A percentile compares a stretch with the other conserved stretches of the same genome.
phyloP scores from a whole-genome alignment of 2,797 vertebrate species.

The Hippoglossus hippoglossus region DNA sequence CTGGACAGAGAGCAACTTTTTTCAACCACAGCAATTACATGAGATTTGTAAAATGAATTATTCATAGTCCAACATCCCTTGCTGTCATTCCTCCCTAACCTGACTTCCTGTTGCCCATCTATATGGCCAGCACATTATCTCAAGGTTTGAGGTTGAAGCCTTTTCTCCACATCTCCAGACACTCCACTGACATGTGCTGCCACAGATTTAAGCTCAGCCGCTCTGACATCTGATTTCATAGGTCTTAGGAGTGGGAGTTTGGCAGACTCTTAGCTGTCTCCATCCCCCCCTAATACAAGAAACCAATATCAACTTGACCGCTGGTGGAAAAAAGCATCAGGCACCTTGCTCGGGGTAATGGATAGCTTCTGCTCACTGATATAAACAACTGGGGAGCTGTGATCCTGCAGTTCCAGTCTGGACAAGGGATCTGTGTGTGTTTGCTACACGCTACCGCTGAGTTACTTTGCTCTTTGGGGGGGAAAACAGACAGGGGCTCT shows the following conservation, averaged over 20 bases:
- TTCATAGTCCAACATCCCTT: too few species aligned
- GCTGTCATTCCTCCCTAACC: too few species aligned
- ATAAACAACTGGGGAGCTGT: constrained; percentile 76
- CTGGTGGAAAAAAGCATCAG: constrained; percentile 68
- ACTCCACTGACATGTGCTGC: constrained; percentile 25
- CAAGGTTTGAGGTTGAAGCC: constrained; percentile 19
- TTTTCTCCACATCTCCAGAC: constrained; percentile 22
- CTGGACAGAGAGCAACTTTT: neutral
- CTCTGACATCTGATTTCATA: constrained; percentile 67
- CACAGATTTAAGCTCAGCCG: constrained; percentile 49
- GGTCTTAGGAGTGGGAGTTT: constrained; percentile 51
- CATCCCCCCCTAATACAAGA: constrained; percentile 69
- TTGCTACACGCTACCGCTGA: constrained; percentile 55
- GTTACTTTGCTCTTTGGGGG: constrained; percentile 60
- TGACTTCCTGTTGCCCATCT: constrained; percentile 5
- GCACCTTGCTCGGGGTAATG: constrained; percentile 74
- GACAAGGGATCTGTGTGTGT: constrained; percentile 71
- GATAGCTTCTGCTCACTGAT: constrained; percentile 76
- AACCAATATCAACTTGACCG: constrained; percentile 75
- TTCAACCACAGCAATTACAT: too few species aligned
- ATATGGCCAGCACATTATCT: constrained; percentile 18
- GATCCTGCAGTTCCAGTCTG: constrained; percentile 70
- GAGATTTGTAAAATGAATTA: too few species aligned
- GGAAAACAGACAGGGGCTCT: constrained; percentile 38
- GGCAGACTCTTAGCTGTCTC: constrained; percentile 53